A percentile compares a stretch with the other conserved stretches of the same genome.
phyloP scores from a whole-genome alignment of 2,797 vertebrate species.

The Sebastes nivosus region DNA sequence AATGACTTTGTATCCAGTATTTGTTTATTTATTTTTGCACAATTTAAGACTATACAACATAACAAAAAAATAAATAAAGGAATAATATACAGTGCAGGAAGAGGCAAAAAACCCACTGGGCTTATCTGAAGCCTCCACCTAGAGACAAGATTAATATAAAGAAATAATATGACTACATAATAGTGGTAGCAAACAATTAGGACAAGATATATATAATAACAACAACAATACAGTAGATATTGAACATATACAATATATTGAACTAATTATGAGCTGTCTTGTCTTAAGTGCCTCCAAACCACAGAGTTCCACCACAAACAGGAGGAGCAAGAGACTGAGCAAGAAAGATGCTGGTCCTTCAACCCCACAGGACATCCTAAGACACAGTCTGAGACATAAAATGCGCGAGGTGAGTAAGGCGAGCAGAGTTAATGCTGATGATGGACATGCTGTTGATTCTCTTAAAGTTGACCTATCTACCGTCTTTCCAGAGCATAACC shows the following conservation, averaged over 20 bases:
- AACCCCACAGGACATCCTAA: constrained; percentile 70
- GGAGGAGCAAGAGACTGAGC: constrained; percentile 39
- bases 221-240: too few relatives aligned
- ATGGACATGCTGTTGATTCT: neutral
- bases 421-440: neutral
- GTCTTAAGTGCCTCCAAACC: constrained; percentile 23
- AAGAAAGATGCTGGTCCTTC: constrained; percentile 31
- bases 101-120: too few relatives aligned
- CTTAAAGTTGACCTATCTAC: neutral
- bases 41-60: too few relatives aligned
- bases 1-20: neutral
- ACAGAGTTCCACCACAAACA: neutral
- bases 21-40: too few relatives aligned
- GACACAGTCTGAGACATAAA: constrained; percentile 61
- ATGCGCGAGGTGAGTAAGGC: constrained; percentile 62
- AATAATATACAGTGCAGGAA: too few relatives aligned
- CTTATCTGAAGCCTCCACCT: too few relatives aligned
- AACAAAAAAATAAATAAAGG: fast-evolving
- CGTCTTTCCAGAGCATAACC: constrained; percentile 64
- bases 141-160: too few relatives aligned
- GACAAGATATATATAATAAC: too few relatives aligned
- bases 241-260: too few relatives aligned
- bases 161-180: too few relatives aligned
- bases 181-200: too few relatives aligned
- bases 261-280: neutral